Evolutionary conservation across 2,888 invertebrate genomes (phyloP), one percentile per base, ranked within the genome.

Genomic region (Thalpophila matura): DNA sequence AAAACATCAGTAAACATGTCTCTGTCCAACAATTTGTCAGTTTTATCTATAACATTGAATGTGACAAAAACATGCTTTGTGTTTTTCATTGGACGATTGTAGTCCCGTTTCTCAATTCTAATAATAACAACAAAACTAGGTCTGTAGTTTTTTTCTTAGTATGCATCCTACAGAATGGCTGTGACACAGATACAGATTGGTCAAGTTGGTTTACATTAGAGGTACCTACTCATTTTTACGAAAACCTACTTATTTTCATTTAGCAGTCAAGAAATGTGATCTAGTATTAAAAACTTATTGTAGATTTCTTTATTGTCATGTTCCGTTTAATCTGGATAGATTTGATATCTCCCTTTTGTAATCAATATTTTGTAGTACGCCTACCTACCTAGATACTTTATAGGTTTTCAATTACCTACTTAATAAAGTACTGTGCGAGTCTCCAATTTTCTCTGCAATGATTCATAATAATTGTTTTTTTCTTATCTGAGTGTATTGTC

Each of bases 101-200:
- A 56, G 75, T 68, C 69, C 62, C 53, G 63, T 63, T 74, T 78
- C 75, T 75, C 57, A 53, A 69, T 81, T 80, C 88, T 85, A 87
- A 80, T 77, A 77, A 82, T 87, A 87, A 77, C 66, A 77, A 70
- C 49, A 71, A 80, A 87, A 86, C 77, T 86, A 83, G 87, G 86
- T 86, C 87, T 86, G 65, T 69, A 77, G 79, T 86, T 85, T 87
- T n/a, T 86, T 86, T 84, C 77, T 78, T 66, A 71, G 80, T 75
- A 55, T 74, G 56, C 66, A 78, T 73, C 64, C 63, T 80, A 81
- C 77, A 40, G 54, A 62, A 60, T 55, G 35, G 61, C 58, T 74
- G 74, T 83, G 86, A 81, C 84, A 86, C 71, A 77, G 70, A 83
- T 85, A 73, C 54, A 3, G 64, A 74, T 72, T 51, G 66, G 75